These are phyloP conservation scores for Hermetia illucens DNA, from an alignment of 1,140 invertebrate species.

Conservation along the genomic window DNA sequence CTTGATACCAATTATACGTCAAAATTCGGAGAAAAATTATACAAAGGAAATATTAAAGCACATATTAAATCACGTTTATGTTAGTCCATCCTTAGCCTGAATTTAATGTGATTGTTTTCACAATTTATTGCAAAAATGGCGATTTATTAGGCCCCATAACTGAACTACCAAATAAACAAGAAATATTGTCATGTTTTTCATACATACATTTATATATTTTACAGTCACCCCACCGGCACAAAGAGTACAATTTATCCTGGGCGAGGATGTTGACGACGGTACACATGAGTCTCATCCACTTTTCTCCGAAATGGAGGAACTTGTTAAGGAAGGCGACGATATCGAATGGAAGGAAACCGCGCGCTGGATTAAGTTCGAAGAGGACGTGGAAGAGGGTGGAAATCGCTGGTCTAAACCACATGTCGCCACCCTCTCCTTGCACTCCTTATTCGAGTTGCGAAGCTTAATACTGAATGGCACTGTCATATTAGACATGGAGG, in stretches of 20 bases:
- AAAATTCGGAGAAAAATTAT: too few relatives aligned
- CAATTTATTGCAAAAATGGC: slow-evolving; percentile 7
- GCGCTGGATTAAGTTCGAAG: slow-evolving; percentile 91
- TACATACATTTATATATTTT: slow-evolving; percentile 24
- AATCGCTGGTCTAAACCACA: slow-evolving; percentile 92
- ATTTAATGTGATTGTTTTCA: too few relatives aligned
- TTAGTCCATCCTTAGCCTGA: not conserved
- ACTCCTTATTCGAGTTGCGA: slow-evolving; percentile 79
- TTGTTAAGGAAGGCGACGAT: slow-evolving; percentile 73
- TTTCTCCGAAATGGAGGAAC: slow-evolving; percentile 93
- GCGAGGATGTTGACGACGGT: slow-evolving; percentile 80
- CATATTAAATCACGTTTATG: not conserved
- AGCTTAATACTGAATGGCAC: slow-evolving; percentile 77
- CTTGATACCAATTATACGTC: too few relatives aligned
- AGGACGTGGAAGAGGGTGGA: slow-evolving; percentile 87
- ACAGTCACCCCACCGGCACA: slow-evolving; percentile 76
- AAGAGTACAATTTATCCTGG: slow-evolving; percentile 89
- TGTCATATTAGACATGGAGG: slow-evolving; percentile 86
- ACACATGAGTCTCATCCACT: slow-evolving; percentile 70
- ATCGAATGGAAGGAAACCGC: slow-evolving; percentile 97
- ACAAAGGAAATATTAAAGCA: not conserved
- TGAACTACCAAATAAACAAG: too few relatives aligned
- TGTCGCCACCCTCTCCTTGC: slow-evolving; percentile 80
- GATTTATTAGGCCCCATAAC: too few relatives aligned
- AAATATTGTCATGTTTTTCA: not conserved